A percentile compares a stretch with the other conserved stretches of the same genome.
These are phyloP conservation scores for Teleopsis dalmanni DNA, from an alignment of 1,140 invertebrate species.

Conservation along the genomic window DNA sequence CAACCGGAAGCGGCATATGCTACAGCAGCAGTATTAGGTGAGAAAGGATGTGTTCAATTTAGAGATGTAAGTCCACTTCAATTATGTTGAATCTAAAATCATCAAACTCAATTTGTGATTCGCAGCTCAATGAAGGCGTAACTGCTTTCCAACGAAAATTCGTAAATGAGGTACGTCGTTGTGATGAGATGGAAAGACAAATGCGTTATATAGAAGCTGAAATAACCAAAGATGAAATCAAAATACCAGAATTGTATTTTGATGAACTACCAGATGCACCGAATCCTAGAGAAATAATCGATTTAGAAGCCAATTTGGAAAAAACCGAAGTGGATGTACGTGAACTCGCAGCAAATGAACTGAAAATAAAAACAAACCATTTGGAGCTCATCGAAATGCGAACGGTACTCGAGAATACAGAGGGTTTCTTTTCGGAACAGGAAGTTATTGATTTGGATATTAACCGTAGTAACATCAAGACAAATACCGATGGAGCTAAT, in stretches of 20 bases:
- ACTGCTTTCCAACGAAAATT: slow-evolving; percentile 93
- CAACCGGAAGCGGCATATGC: slow-evolving; percentile 84
- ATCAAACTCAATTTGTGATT: slow-evolving; percentile 83
- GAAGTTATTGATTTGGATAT: slow-evolving; percentile 30
- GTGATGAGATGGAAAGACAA: slow-evolving; percentile 92
- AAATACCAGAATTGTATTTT: slow-evolving; percentile 69
- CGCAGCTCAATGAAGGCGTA: slow-evolving; percentile 85
- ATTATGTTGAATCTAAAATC: slow-evolving; percentile 74
- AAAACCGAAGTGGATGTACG: slow-evolving; percentile 88
- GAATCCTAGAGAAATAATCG: slow-evolving; percentile 93
- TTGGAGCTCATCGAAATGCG: slow-evolving; percentile 88
- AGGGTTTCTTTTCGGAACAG: slow-evolving; percentile 46
- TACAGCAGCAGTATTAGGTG: slow-evolving; percentile 79
- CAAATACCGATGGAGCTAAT: not conserved
- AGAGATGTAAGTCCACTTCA: slow-evolving; percentile 47
- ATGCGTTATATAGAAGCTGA: slow-evolving; percentile 89
- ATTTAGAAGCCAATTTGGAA: slow-evolving; percentile 74
- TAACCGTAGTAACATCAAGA: slow-evolving; percentile 55
- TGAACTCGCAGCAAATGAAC: slow-evolving; percentile 88
- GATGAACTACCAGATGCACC: slow-evolving; percentile 95
- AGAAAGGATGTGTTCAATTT: slow-evolving; percentile 82
- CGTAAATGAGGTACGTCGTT: slow-evolving; percentile 85
- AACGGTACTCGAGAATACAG: slow-evolving; percentile 89
- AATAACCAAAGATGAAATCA: slow-evolving; percentile 80
- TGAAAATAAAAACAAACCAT: slow-evolving; percentile 89